Percentiles rank a stretch among this genome's conserved stretches.
Conservation (phyloP, 2,113 vertebrate species). For the Notarius lentiginosus region DNA sequence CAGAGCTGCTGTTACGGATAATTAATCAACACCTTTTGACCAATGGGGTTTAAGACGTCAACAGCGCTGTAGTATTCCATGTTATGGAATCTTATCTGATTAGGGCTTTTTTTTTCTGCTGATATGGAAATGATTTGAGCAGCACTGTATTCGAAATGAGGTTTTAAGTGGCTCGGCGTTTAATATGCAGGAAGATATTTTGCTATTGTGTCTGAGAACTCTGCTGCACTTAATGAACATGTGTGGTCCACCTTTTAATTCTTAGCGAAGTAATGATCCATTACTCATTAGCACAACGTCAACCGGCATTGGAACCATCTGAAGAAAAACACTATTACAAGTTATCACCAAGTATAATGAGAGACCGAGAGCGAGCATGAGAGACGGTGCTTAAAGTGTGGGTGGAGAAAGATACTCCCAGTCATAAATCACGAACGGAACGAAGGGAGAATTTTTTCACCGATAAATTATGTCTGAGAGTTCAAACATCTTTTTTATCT, state of each 20-base stretch:
- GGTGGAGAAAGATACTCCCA: constrained; percentile 64
- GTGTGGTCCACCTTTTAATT: constrained; percentile 34
- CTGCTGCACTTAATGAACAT: not conserved
- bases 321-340: constrained; percentile 59
- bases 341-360: constrained; percentile 79
- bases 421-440: constrained; percentile 81
- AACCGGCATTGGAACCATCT: constrained; percentile 3
- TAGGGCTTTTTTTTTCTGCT: not conserved
- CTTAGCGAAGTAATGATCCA: constrained; percentile 23
- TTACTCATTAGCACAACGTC: constrained; percentile 26
- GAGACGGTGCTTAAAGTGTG: constrained; percentile 43
- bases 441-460: constrained; percentile 76
- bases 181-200: constrained; percentile 1
- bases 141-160: not conserved
- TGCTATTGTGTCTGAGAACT: not conserved
- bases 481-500: constrained; percentile 86
- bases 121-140: not conserved
- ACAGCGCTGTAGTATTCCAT: not conserved
- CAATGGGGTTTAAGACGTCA: not conserved
- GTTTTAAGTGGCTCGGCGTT: not conserved
- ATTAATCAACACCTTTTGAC: not conserved
- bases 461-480: constrained; percentile 90
- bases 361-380: constrained; percentile 64
- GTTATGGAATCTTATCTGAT: not conserved
- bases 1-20: not conserved